Evolutionary conservation across 1,140 invertebrate species (phyloP), one percentile per base, ranked within the genome.

Genomic region (Drosophila orena): DNA sequence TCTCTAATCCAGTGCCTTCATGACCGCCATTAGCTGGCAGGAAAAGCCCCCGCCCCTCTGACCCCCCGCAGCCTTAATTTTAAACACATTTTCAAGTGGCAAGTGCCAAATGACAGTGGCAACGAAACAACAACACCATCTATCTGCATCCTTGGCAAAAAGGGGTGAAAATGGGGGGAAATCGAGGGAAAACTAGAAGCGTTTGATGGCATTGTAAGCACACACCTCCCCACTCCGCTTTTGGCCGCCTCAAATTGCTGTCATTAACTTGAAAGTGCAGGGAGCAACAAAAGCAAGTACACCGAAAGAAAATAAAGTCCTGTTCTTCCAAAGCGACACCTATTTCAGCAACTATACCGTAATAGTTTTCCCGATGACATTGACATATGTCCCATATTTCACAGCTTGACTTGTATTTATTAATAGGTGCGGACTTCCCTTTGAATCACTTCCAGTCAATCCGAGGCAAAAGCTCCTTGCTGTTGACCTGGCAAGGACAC

Each of bases 401-500:
- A 0, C 14, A 38, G 12, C 12, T 3, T 14, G 14, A 38, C 11
- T 12, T 14, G 11, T 14, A 38, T 14, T 38, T 8, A 0, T 22
- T 2, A 20, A 20, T 2, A 44, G 43, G 22, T 22, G 6, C 12
- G 0, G 6, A 12, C 0, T 1, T 14, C 2, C 10, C 2, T 12
- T 12, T 22, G 20, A n/a, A n/a, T n/a, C n/a, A n/a, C n/a, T 35
- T 52, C 15, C 49, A 20, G 30, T 52, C 17, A 12, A 3, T 42
- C 60, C 44, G 44, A 75, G 59, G 57, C 71, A 75, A 75, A 38
- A 47, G 43, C 49, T 73, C 44, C 44, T 74, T 64, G 59, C 42
- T 66, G 72, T 77, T 69, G 73, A 66, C 72, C 71, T 76, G 60
- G 35, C 74, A 77, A 77, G 74, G 72, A 77, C 74, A 69, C 77